Evolutionary conservation across 2,888 invertebrate species (phyloP), one percentile per base, ranked within the genome.

Genomic region (Tenthredo distinguenda): DNA sequence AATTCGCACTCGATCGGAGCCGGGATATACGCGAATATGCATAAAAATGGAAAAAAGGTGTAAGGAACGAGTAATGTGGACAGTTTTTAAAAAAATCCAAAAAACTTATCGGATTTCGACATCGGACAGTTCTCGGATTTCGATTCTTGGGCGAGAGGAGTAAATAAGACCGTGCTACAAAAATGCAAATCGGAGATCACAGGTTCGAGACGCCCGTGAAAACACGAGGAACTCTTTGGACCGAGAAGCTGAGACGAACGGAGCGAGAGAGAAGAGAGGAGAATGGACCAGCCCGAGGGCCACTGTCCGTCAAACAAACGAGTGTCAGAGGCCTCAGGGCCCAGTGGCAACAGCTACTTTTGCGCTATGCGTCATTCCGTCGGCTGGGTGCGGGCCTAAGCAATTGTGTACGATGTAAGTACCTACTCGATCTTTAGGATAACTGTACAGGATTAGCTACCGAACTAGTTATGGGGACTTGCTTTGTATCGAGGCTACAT

Each of bases 261-360:
- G 40, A 40, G 58, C 18, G n/a, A 15, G 62, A 7, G n/a, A 37
- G 37, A 47, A 21, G 40, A 68, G 43, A 82, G 47, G 82, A 68
- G 71, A 83, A 65, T 83, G 68, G 68, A 31, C 71, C 37, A 21
- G 83, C 83, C 83, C 68, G 68, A 40, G 81, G 83, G 68, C 83
- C 83, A 71, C 71, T 68, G 83, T 65, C 83, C 65, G 83, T 83
- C 83, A 71, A 71, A 83, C 83, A 83, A 83, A 83, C 83, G 83
- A 83, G 83, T 83, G 83, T 83, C 83, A 83, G 83, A 50, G 83
- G 71, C 83, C 83, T 62, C 47, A 31, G 65, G 83, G 26, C 65
- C 83, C 68, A 83, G 71, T 71, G 83, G 83, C 71, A 71, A 71
- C 83, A 43, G 71, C 83, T 71, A 71, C 65, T 71, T 83, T 47